These are phyloP conservation scores for Umimayanthus chanpuru DNA, from an alignment of 92 coral and sea anemone species.

Conservation along the genomic window DNA sequence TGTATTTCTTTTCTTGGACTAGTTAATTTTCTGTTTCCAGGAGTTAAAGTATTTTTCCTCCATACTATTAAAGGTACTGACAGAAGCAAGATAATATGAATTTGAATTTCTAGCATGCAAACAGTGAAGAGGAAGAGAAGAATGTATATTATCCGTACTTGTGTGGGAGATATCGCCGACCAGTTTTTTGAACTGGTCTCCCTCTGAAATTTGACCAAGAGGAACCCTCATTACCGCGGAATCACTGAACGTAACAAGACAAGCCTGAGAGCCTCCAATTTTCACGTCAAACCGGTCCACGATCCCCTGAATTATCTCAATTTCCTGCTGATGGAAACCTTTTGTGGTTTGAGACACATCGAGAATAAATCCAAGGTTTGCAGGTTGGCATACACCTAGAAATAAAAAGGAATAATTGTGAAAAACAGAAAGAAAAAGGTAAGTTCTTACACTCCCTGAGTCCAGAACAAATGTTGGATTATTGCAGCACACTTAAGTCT, in stretches of 20 bases:
- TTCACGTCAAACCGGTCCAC: neutral
- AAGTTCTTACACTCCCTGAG: no score
- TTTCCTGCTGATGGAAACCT: neutral
- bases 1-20: no score
- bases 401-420: neutral
- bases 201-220: neutral
- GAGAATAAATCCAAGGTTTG: constrained; percentile 10
- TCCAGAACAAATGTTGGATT: no score
- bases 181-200: neutral
- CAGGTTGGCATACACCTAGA: neutral
- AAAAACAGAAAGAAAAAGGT: neutral
- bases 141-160: neutral
- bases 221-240: neutral
- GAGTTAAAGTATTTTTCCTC: no score
- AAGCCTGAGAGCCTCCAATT: constrained; percentile 7
- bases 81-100: no score
- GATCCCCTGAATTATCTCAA: constrained; percentile 10
- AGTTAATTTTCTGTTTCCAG: no score
- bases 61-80: no score
- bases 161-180: neutral
- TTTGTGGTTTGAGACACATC: neutral
- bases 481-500: no score
- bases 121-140: neutral
- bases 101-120: no score
- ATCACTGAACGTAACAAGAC: constrained; percentile 21